A percentile compares a stretch with the other conserved stretches of the same genome.
Evolutionary conservation across 2,113 vertebrate genomes (phyloP).

Genomic region (Bos indicus): DNA sequence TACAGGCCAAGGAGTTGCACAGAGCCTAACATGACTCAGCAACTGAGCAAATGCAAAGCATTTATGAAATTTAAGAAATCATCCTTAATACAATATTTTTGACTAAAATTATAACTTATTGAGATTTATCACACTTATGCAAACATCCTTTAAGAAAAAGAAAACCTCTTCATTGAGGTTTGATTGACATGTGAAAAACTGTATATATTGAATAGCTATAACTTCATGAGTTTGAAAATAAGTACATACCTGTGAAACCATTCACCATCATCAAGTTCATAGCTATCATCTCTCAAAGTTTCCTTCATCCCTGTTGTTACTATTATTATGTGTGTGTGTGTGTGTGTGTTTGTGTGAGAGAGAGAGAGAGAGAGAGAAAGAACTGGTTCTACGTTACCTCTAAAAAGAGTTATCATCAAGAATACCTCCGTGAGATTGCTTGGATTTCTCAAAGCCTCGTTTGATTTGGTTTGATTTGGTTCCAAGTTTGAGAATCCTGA

Average conservation of each 20-base stretch:
- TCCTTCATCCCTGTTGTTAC: background rate
- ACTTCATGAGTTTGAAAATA: background rate
- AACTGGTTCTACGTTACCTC: background rate
- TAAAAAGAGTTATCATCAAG: background rate
- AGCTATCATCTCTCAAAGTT: background rate
- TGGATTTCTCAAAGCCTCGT: background rate
- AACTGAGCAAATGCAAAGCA: background rate
- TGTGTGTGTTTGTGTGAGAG: background rate
- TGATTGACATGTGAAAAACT: background rate
- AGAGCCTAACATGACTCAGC: background rate
- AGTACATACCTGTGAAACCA: background rate
- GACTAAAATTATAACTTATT: background rate
- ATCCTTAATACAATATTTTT: background rate
- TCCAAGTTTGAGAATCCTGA: background rate
- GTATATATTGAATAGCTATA: background rate
- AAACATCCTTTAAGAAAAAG: background rate
- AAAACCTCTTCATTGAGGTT: background rate
- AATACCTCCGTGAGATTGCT: fast-evolving
- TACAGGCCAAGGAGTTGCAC: background rate
- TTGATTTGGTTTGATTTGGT: background rate
- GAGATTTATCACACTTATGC: background rate
- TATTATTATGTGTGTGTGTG: background rate
- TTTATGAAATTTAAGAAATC: background rate
- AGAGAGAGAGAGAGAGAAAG: background rate
- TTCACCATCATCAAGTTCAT: background rate